Evolutionary conservation across 2,888 invertebrate genomes (phyloP).

Genomic region (Netelia inedita): DNA sequence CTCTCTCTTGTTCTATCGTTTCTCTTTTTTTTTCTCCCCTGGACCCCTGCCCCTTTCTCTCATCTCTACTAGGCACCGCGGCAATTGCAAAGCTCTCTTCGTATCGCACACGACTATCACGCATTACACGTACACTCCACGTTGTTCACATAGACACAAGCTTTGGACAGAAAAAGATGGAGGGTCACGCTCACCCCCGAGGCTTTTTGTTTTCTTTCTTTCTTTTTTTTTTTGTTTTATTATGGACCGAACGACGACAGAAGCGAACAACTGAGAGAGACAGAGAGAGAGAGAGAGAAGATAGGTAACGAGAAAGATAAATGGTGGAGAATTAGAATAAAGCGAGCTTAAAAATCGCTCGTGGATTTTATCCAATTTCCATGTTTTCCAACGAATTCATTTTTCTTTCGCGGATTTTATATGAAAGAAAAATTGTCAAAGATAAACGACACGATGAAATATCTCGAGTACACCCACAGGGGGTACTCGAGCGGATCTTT

Average conservation of each 20-base stretch:
- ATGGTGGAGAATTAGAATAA: not conserved
- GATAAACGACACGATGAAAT: not conserved
- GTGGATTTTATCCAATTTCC: constrained; percentile 22
- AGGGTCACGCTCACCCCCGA: constrained; percentile 36
- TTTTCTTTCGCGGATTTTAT: not conserved
- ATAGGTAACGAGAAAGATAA: constrained; percentile 5
- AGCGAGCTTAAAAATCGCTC: constrained; percentile 7
- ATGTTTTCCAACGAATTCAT: not conserved
- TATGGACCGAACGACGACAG: constrained; percentile 22
- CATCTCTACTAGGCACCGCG: constrained; percentile 1
- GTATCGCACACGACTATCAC: constrained; percentile 46
- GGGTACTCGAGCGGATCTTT: not conserved
- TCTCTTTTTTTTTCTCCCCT: constrained; percentile 6
- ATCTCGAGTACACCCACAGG: not conserved
- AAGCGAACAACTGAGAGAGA: constrained; percentile 32
- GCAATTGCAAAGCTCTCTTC: constrained; percentile 57
- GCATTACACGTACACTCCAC: not conserved
- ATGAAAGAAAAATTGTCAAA: not conserved
- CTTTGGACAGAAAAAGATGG: constrained; percentile 49
- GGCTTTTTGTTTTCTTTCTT: too few species aligned
- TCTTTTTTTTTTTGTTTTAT: too few species aligned
- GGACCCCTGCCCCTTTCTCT: not conserved
- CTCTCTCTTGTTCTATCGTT: constrained; percentile 28
- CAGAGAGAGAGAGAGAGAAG: constrained; percentile 13
- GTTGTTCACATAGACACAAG: not conserved